Base-by-base conservation (phyloP, 2,888 invertebrate species). In the Cactoblastis cactorum region DNA sequence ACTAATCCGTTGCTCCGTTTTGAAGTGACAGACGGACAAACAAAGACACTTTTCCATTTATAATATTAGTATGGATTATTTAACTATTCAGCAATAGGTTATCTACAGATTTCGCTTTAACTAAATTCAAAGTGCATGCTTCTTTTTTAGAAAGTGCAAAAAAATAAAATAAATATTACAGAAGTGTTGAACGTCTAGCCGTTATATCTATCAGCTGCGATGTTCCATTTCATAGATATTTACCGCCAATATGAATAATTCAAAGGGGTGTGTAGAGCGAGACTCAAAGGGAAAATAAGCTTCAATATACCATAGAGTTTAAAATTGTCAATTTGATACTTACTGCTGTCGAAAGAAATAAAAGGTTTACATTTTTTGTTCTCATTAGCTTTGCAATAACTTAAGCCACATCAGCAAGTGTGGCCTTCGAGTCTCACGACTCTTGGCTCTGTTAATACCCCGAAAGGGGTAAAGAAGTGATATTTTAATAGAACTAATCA, bases 231-330 rank as follows among this genome's bases (percentile, higher is more conserved):
- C 73, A 75, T 76, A 78, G 79, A 77, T 77, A 81, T 80, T 78
- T 79, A 72, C 73, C 64, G 69, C 67, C 67, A 69, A 62, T 72
- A 85, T 85, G 83, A 85, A 84, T 85, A 80, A 86, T 84, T 83
- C 83, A 84, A 67, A 68, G 65, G 53, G 53, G 74, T 71, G 77
- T 72, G 74, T 77, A 70, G 76, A 68, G 77, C 80, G 80, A 81
- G 77, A 74, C 79, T 81, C 83, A 83, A 85, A 84, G 83, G 81
- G 71, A 81, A 79, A 78, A 75, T 77, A 74, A 72, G 71, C 71
- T 70, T 67, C 77, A 74, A 72, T 71, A 71, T 70, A 67, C 77
- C 77, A 77, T 77, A 74, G 69, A 75, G 75, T 78, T 79, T 77
- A 77, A 80, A 82, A 82, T 80, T 78, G 79, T 75, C 69, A 34